A percentile compares a stretch with the other conserved stretches of the same genome.
Evolutionary conservation across 2,797 vertebrate genomes (phyloP).

Genomic region (Sebastes steindachneri): DNA sequence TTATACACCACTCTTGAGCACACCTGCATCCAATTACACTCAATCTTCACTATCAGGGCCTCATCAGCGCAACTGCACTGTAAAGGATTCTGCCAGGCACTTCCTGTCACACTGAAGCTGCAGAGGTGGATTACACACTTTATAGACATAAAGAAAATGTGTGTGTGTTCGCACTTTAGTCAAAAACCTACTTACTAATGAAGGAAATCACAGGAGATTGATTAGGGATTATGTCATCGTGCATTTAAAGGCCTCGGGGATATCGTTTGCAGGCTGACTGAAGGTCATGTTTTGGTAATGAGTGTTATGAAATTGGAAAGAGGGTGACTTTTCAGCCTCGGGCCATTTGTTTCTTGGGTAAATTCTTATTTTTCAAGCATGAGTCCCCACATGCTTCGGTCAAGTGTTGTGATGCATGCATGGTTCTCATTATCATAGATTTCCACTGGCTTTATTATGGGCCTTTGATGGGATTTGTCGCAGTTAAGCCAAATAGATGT

Average conservation of each 20-base stretch:
- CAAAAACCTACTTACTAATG: background rate
- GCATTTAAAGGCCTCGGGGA: conserved; percentile 1
- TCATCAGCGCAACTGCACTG: conserved; percentile 57
- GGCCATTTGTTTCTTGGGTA: background rate
- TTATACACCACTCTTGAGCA: conserved; percentile 36
- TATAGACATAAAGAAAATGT: background rate
- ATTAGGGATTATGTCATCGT: background rate
- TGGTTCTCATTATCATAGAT: background rate
- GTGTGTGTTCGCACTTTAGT: background rate
- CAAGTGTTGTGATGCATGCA: conserved; percentile 10
- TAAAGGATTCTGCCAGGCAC: conserved; percentile 47
- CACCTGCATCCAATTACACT: conserved; percentile 81
- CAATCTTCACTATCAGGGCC: conserved; percentile 49
- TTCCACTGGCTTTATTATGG: background rate
- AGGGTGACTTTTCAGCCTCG: background rate
- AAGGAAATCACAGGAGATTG: background rate
- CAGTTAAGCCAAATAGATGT: conserved; percentile 35
- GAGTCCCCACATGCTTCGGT: conserved; percentile 1
- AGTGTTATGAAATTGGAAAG: background rate
- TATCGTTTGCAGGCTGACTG: background rate
- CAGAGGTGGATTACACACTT: conserved; percentile 16
- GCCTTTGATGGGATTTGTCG: conserved; percentile 19
- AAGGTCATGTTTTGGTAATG: background rate
- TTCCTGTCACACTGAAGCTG: conserved; percentile 13
- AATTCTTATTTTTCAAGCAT: conserved; percentile 17